These are phyloP conservation scores for Hipposideros armiger DNA, from an alignment of 2,113 vertebrate species.

Conservation along the genomic window DNA sequence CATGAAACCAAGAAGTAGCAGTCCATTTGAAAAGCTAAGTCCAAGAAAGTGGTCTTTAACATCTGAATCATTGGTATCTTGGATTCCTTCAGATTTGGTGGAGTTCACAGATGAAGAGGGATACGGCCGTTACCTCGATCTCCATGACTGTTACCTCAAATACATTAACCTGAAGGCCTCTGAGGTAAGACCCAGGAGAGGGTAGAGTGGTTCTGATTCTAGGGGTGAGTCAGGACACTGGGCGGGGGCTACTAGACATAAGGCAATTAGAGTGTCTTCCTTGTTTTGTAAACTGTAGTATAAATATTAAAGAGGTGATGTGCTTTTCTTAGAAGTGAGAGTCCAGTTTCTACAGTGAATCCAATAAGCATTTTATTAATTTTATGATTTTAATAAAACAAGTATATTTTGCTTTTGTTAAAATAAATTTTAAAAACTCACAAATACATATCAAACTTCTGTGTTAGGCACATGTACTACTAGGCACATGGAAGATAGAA, in stretches of 20 bases:
- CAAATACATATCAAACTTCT: neutral
- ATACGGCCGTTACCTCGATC: conserved; percentile 96
- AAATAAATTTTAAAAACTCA: neutral
- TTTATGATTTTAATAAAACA: neutral
- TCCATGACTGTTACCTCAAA: conserved; percentile 98
- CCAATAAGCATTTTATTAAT: neutral
- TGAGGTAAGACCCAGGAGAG: conserved; percentile 87
- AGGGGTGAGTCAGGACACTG: neutral
- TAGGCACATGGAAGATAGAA: neutral
- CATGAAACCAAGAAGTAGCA: neutral
- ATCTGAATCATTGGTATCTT: neutral
- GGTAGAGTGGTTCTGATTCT: neutral
- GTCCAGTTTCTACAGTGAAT: neutral
- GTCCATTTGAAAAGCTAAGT: neutral
- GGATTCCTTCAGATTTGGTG: conserved; percentile 91
- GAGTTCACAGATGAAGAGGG: conserved; percentile 99
- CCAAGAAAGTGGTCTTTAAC: neutral
- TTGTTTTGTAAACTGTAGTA: neutral
- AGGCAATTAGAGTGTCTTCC: neutral
- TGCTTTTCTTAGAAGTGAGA: conserved; percentile 53
- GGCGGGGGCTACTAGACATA: neutral
- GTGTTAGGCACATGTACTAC: neutral
- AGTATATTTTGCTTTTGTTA: conserved; percentile 54
- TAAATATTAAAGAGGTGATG: neutral
- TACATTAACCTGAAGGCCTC: conserved; percentile 98